Base-by-base conservation (phyloP, 2,113 vertebrate genomes). In the Benitochromis conjunctus region DNA sequence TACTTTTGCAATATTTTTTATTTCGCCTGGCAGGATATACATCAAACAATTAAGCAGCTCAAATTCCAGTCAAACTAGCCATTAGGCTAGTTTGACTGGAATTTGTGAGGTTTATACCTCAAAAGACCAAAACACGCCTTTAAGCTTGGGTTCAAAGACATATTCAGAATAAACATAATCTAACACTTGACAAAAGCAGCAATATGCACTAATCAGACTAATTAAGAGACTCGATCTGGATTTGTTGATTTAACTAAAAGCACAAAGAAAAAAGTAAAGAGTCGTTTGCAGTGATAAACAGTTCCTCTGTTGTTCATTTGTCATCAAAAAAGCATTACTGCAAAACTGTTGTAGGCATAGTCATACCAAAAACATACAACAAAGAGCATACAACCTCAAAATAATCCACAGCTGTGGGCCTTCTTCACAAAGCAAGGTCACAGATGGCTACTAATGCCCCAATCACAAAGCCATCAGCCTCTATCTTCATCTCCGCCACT, bases 371-470 rank as follows among this genome's bases (percentile, higher is more conserved):
- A 53, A 34, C 41, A 51, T 82, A 89, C 71, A 55, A 51, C 41
- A 60, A 80, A 43, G 19, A 19, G 19, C 12, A 53, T 12, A 58
- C 60, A 60, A 43, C 21, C 29, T 60, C 46, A 64, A 18, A 34
- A 53, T 48, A 78, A 69, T 31, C 38, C 76, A 51, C 51, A 84
- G 77, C 86, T 71, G 12, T 84, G 53, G 11, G 5, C 58, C 54
- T 2, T 79, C 85, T 83, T 55, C 55, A 84, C 58, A 53, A 18
- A 91, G 56, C 54, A 91, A 86, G 86, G 79, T 89, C 84, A 76
- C 84, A 79, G 78, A 86, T 83, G 83, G 76, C 80, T 69, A 9
- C 57, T 62, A 46, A 78, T 84, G 84, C 69, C 80, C 43, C n/a
- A 10, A 79, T 80, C 83, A 84, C 83, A 83, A 62, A 88, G 78